Evolutionary conservation across 2,888 invertebrate species (phyloP).

Genomic region (Ectemnius continuus): DNA sequence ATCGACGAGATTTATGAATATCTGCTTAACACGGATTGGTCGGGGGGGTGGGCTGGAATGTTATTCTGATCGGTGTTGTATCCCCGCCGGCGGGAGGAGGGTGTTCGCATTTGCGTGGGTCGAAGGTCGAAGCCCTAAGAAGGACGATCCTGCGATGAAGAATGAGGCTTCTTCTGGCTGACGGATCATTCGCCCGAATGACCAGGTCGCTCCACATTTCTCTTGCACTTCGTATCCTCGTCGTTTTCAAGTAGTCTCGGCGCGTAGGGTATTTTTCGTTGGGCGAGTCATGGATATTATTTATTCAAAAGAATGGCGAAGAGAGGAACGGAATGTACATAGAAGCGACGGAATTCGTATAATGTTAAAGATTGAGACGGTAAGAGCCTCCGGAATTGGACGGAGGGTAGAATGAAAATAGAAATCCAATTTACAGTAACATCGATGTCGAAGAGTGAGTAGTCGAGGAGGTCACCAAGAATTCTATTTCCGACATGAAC

Average conservation of each 20-base stretch:
- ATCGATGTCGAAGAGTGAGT: not conserved
- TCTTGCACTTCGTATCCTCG: conserved; percentile 1
- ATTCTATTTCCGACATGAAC: conserved; percentile 5
- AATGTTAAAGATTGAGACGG: not conserved
- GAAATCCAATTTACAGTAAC: not conserved
- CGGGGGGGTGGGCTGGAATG: conserved; percentile 27
- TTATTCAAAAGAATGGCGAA: not conserved
- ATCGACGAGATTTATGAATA: conserved; percentile 35
- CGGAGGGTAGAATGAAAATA: not conserved
- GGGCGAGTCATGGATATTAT: not conserved
- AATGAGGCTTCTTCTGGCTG: conserved; percentile 60
- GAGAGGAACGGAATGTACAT: not conserved
- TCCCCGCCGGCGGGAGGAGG: conserved; percentile 22
- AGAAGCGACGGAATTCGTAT: too few species aligned
- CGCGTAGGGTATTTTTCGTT: not conserved
- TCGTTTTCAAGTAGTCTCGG: not conserved
- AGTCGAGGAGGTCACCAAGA: not conserved
- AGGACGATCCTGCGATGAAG: conserved; percentile 62
- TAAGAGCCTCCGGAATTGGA: not conserved
- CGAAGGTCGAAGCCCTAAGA: conserved; percentile 49
- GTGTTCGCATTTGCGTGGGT: conserved; percentile 40
- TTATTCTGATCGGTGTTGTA: conserved; percentile 41
- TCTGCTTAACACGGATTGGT: conserved; percentile 19
- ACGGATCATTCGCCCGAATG: conserved; percentile 54
- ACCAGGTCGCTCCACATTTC: conserved; percentile 8